Conservation (phyloP, 2,888 invertebrate genomes). For the Liodrosophila aerea region DNA sequence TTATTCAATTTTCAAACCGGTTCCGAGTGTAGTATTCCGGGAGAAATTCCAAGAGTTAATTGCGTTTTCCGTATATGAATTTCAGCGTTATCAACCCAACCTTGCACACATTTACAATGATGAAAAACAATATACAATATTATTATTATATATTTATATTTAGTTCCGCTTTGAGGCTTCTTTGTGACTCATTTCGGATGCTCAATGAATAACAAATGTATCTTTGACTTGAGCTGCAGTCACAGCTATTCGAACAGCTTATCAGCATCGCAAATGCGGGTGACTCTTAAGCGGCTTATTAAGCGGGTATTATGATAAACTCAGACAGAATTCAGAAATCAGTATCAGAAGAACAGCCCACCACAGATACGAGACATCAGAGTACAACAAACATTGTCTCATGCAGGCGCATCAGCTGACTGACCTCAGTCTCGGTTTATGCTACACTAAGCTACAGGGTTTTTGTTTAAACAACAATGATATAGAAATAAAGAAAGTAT, state of each 20-base stretch:
- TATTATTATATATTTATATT: conserved; percentile 1
- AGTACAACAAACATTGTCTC: background rate
- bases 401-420: conserved; percentile 1
- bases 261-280: conserved; percentile 61
- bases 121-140: background rate
- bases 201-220: conserved; percentile 32
- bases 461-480: no score
- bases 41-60: background rate
- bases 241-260: conserved; percentile 31
- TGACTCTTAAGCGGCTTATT: conserved; percentile 43
- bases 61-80: background rate
- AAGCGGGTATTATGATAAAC: conserved; percentile 61
- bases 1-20: background rate
- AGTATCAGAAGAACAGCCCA: no score
- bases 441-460: no score
- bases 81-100: background rate
- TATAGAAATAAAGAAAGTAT: no score
- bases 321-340: conserved; percentile 9
- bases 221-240: conserved; percentile 27
- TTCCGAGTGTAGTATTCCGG: background rate
- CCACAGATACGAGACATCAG: no score
- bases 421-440: background rate
- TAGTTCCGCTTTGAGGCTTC: conserved; percentile 30
- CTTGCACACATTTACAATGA: conserved; percentile 3
- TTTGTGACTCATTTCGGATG: conserved; percentile 39